phyloP scores from a whole-genome alignment of 1,140 invertebrate genomes.

The Magallana ariakensis region DNA sequence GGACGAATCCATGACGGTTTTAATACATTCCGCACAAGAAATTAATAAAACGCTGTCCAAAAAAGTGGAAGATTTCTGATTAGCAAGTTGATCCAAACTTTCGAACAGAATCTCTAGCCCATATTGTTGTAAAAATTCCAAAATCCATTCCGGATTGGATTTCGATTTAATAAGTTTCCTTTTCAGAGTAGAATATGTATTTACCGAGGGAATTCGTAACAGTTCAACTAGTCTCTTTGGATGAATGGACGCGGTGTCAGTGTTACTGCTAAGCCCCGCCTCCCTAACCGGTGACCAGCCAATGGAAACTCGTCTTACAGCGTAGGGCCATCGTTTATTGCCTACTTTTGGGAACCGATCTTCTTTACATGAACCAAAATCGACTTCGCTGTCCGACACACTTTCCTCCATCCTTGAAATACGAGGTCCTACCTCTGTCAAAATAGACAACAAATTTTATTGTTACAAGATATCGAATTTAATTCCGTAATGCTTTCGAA shows the following conservation, averaged over 20 bases:
- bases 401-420: conserved; percentile 54
- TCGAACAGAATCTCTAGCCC: conserved; percentile 60
- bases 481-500: background rate
- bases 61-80: conserved; percentile 56
- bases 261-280: conserved; percentile 34
- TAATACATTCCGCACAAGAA: conserved; percentile 60
- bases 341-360: conserved; percentile 45
- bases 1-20: conserved; percentile 58
- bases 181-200: conserved; percentile 59
- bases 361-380: conserved; percentile 49
- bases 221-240: conserved; percentile 54
- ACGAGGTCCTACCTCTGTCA: background rate
- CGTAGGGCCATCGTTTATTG: conserved; percentile 52
- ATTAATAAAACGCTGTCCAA: conserved; percentile 57
- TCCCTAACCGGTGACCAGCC: conserved; percentile 54
- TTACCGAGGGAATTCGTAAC: conserved; percentile 56
- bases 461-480: background rate
- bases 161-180: conserved; percentile 56
- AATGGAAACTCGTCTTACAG: conserved; percentile 56
- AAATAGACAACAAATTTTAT: conserved; percentile 2
- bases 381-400: conserved; percentile 57
- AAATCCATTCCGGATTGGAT: conserved; percentile 61
- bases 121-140: conserved; percentile 58
- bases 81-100: conserved; percentile 59
- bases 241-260: conserved; percentile 45